phyloP scores from a whole-genome alignment of 2,797 vertebrate genomes.

The Tauraco hartlaubi region DNA sequence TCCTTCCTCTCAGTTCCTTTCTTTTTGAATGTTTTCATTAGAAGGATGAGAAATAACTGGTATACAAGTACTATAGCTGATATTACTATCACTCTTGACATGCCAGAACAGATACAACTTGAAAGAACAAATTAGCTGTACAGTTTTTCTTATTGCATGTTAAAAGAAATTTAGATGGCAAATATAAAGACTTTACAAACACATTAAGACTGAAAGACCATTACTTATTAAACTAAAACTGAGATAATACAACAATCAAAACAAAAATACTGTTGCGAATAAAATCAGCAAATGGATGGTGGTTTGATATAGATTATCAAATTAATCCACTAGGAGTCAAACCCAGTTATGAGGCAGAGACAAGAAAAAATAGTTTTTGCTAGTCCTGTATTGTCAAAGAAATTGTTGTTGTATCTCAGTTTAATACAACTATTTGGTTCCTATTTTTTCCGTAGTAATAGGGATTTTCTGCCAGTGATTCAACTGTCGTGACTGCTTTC shows the following conservation, averaged over 20 bases:
- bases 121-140: not conserved
- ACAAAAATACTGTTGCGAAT: not conserved
- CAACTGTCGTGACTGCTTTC: not conserved
- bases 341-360: not conserved
- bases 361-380: not conserved
- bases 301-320: conserved; percentile 29
- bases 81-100: not conserved
- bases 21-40: not conserved
- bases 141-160: not conserved
- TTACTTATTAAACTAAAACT: conserved; percentile 27
- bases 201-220: not conserved
- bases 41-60: not conserved
- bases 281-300: not conserved
- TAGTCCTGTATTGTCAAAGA: not conserved
- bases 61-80: not conserved
- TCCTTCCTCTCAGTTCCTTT: not conserved
- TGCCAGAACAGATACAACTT: not conserved
- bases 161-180: not conserved
- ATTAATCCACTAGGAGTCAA: not conserved
- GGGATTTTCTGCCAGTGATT: not conserved
- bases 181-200: conserved; percentile 22
- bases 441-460: not conserved
- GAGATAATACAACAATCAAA: conserved; percentile 10
- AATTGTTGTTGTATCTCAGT: not conserved
- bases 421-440: not conserved